These are phyloP conservation scores for Chionis minor DNA, from an alignment of 2,113 vertebrate genomes.

Conservation along the genomic window DNA sequence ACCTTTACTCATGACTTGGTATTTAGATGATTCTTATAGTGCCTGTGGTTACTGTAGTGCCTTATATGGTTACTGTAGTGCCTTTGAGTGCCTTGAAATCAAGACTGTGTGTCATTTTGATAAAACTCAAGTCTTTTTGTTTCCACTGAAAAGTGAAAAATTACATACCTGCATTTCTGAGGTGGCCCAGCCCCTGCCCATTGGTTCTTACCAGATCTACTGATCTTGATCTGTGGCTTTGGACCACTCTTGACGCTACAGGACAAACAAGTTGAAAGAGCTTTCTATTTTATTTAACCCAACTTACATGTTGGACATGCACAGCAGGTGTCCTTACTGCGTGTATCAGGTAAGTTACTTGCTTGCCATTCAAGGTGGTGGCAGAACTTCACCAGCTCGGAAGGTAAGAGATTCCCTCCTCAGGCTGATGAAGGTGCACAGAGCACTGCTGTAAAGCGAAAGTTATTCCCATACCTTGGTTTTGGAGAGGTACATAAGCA, in stretches of 20 bases:
- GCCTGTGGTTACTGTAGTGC: background rate
- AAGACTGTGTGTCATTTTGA: background rate
- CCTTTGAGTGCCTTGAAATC: background rate
- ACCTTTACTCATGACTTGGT: background rate
- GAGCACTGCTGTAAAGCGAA: rapidly evolving
- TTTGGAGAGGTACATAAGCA: background rate
- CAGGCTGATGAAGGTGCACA: background rate
- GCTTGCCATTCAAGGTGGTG: background rate
- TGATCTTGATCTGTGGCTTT: background rate
- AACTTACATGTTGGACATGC: rapidly evolving
- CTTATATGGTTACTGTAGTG: background rate
- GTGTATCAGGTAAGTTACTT: background rate
- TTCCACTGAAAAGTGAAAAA: background rate
- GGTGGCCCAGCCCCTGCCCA: background rate
- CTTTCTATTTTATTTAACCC: background rate
- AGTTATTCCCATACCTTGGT: rapidly evolving
- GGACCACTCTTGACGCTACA: background rate
- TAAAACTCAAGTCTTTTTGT: background rate
- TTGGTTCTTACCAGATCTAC: background rate
- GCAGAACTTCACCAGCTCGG: background rate
- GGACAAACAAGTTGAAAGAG: background rate
- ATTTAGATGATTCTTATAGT: background rate
- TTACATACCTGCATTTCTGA: background rate
- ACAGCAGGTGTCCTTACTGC: background rate
- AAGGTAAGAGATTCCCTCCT: background rate